Base-by-base conservation (phyloP, 2,888 invertebrate species). In the Drosophila picticornis region DNA sequence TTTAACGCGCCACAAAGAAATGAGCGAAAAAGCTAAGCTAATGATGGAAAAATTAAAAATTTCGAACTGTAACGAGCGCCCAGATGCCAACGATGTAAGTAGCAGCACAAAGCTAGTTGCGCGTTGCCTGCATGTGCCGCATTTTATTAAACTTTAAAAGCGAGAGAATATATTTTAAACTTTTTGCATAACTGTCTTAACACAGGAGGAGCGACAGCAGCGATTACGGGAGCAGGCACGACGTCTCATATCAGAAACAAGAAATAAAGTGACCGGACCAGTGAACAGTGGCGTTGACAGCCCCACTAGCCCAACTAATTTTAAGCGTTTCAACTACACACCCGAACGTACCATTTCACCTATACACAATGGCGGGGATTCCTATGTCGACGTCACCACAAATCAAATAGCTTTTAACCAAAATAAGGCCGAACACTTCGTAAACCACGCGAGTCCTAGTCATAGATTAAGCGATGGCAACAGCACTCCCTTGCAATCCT, bases 161-260 rank as follows among this genome's bases (percentile, higher is more conserved):
- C 22, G 25, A n/a, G 1, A n/a, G 19, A 40, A 52, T 55, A 36
- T 48, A 32, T 25, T 43, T 29, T 25, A 29, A 32, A 16, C 9
- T 19, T 52, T 25, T 57, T 60, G 6, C 13, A 10, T 29, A 29
- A 9, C 31, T 32, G 2, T 50, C 57, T 73, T 36, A 69, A 16
- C 70, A 13, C 72, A 98, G 92, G 97, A 97, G 90, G 98, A 98
- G 91, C 95, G 98, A 84, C 98, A 98, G 91, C 96, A 96, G 69
- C 96, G 97, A 91, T 93, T 99, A 79, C 94, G 97, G 10, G 98
- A 98, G 93, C 94, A 98, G 92, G 99, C 99, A 70, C 95, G 98
- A 83, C 96, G 96, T 90, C 94, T 99, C 62, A 98, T 99, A 72
- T 97, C 97, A 0, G 98, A 98, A 91, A 97, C 97, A 1, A 94